Evolutionary conservation across 2,797 vertebrate genomes (phyloP), one percentile per base, ranked within the genome.

Genomic region (Prunella strophiata): DNA sequence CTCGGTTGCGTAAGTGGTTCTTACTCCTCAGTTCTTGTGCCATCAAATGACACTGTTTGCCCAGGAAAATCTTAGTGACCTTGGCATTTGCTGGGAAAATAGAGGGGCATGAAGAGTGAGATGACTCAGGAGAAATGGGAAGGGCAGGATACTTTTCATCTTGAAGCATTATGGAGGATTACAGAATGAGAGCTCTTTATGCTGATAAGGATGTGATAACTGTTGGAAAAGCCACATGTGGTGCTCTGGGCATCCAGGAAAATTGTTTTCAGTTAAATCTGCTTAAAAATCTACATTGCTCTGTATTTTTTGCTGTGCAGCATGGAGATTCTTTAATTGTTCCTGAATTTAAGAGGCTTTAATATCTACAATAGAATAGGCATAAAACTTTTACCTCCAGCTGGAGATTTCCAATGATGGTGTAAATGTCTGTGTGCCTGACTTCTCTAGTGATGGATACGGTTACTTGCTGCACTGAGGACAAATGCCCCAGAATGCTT

Each of bases 361-460:
- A 54, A 10, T 65, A 38, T 42, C 57, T 91, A 51, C 32, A 32
- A 4, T 43, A 43, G 72, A 90, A 19, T 27, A 72, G 63, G 21
- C 21, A 14, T 58, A 32, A 72, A 77, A 11, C 30, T 57, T 72
- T 45, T 23, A 32, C 32, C 63, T 68, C 25, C 12, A 20, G 16
- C 7, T 12, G 34, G 74, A 62, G 80, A 20, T 42, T 74, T 20
- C 0, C 16, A 20, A 0, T 1, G 4, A 4, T 61, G n/a, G 15
- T 62, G 17, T 40, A 11, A 54, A 54, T 32, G 19, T 2, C 65
- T 1, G 0, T 5, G 25, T 29, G 20, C 9, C 38, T 3, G 5
- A 25, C 59, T 18, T 19, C 45, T 54, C 17, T 8, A 8, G 26
- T 3, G 2, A 5, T 11, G 4, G 38, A 11, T 55, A 1, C 0